These are phyloP conservation scores for Ailuropoda melanoleuca DNA, from an alignment of 2,113 vertebrate species.

Conservation along the genomic window DNA sequence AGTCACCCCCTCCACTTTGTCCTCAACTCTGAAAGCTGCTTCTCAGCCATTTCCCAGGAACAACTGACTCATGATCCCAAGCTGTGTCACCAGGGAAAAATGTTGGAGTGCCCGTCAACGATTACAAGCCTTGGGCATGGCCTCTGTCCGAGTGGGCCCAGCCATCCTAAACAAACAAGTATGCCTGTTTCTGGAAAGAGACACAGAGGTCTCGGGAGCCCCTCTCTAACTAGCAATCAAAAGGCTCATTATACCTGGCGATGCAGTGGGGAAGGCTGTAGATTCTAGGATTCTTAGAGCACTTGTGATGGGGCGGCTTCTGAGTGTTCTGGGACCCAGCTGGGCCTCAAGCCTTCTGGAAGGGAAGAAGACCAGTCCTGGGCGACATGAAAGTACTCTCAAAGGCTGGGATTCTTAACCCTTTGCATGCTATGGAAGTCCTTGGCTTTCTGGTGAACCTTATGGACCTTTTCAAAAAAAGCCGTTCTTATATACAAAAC, in stretches of 20 bases:
- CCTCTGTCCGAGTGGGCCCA: background rate
- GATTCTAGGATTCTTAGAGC: background rate
- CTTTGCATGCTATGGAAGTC: background rate
- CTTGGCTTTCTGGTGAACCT: conserved; percentile 3
- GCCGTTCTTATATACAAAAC: conserved; percentile 11
- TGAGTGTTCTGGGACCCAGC: background rate
- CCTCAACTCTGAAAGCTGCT: conserved; percentile 49
- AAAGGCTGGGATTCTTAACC: background rate
- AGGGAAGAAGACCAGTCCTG: background rate
- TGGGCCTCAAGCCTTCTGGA: background rate
- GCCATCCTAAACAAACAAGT: conserved; percentile 40
- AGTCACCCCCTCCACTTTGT: background rate
- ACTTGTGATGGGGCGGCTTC: background rate
- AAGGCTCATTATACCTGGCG: background rate
- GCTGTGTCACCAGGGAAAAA: conserved; percentile 38
- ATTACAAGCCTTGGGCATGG: background rate
- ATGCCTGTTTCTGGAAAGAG: background rate
- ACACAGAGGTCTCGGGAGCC: background rate
- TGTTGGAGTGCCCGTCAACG: background rate
- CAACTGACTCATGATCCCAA: conserved; percentile 42
- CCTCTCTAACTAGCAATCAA: background rate
- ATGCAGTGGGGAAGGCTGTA: background rate
- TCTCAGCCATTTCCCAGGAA: conserved; percentile 47
- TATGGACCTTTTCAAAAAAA: background rate
- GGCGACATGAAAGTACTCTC: background rate